These are phyloP conservation scores for Trachelus troglodyta DNA, from an alignment of 2,888 invertebrate genomes.

Conservation along the genomic window DNA sequence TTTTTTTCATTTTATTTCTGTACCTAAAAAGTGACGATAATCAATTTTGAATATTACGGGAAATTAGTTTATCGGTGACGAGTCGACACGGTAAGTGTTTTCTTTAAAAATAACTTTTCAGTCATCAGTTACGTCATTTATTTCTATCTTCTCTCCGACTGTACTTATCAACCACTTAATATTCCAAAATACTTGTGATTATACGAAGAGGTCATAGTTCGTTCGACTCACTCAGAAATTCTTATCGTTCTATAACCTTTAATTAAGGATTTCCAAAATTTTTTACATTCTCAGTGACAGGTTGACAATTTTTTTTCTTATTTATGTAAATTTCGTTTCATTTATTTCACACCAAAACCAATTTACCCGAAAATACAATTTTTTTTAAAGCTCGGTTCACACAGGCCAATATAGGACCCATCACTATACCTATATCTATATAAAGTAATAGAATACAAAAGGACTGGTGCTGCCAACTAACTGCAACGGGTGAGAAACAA, in stretches of 20 bases:
- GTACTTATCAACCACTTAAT: not conserved
- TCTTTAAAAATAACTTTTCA: not conserved
- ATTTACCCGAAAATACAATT: not conserved
- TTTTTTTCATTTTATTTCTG: too few relatives aligned
- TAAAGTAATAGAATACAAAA: not conserved
- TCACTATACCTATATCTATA: not conserved
- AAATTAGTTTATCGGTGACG: not conserved
- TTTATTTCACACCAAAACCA: not conserved
- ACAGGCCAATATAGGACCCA: not conserved
- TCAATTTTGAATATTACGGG: not conserved
- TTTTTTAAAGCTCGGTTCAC: not conserved
- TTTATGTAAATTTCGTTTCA: not conserved
- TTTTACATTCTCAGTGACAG: not conserved
- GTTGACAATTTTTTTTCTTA: not conserved
- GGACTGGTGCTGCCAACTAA: not conserved
- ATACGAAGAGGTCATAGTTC: not conserved
- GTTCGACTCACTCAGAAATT: not conserved
- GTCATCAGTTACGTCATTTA: not conserved
- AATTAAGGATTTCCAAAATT: not conserved
- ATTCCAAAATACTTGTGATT: not conserved
- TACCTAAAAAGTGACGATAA: too few relatives aligned
- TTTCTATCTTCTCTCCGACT: not conserved
- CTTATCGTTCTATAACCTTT: not conserved
- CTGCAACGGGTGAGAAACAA: conserved; percentile 40
- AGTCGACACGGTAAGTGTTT: not conserved